Percentiles rank a stretch among this genome's conserved stretches.
Conservation (phyloP, 1,140 invertebrate species). For the Macrobrachium nipponense region DNA sequence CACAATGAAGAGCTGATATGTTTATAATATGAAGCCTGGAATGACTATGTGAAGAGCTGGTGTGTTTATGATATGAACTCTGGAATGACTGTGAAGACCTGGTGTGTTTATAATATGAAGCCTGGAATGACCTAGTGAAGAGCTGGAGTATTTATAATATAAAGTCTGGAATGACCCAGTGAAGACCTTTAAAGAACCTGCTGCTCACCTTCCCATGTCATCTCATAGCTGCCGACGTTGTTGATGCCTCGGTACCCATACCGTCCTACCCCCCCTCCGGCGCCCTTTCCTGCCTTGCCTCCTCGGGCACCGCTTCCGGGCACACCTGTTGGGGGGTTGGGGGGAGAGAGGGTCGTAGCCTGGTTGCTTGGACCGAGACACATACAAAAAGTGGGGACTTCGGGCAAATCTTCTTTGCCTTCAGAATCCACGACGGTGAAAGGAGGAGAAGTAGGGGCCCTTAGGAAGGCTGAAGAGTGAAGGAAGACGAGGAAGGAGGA, state of each 20-base stretch:
- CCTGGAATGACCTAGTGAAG: too few species aligned
- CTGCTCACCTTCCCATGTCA: conserved; percentile 54
- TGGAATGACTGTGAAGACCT: too few species aligned
- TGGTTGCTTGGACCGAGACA: neutral
- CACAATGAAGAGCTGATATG: too few species aligned
- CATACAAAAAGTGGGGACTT: neutral
- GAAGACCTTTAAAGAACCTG: neutral
- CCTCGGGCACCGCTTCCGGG: conserved; percentile 52
- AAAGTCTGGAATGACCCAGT: neutral
- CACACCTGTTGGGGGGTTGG: conserved; percentile 37
- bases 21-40: too few species aligned
- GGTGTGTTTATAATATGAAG: too few species aligned
- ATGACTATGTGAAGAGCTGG: too few species aligned
- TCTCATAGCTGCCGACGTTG: conserved; percentile 41
- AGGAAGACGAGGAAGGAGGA: neutral
- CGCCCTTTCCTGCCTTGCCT: conserved; percentile 49
- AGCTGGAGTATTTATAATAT: too few species aligned
- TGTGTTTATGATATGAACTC: too few species aligned
- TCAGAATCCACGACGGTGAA: neutral
- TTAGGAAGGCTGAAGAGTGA: neutral
- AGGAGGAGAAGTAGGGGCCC: neutral
- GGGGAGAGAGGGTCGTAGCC: conserved; percentile 6
- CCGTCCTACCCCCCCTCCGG: conserved; percentile 51
- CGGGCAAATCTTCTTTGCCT: too few species aligned
- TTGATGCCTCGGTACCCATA: conserved; percentile 50